These are phyloP conservation scores for Diplosoma virens DNA, from an alignment of 23 tunicate genomes.

Conservation along the genomic window DNA sequence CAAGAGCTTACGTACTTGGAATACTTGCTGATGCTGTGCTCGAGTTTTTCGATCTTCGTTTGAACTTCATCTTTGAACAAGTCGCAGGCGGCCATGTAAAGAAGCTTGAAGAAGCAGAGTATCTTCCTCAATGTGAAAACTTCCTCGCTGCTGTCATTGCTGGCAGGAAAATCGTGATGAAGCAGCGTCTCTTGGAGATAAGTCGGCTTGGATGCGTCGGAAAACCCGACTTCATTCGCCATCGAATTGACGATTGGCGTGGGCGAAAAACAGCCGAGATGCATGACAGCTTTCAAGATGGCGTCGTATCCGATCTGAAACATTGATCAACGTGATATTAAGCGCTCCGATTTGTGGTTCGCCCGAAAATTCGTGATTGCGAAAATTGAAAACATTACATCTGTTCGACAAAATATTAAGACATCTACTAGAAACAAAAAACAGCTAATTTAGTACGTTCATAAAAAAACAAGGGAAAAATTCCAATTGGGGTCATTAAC, in stretches of 20 bases:
- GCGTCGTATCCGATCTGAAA: slow-evolving; percentile 53
- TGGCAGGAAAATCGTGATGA: background rate
- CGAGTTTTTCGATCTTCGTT: slow-evolving; percentile 36
- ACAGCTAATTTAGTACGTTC: no score
- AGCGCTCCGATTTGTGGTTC: no score
- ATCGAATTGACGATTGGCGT: background rate
- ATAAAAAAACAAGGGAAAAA: no score
- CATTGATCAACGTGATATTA: no score
- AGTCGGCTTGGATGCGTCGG: background rate
- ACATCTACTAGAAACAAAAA: no score
- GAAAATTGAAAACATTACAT: no score
- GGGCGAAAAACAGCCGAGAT: slow-evolving; percentile 52
- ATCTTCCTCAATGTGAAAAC: background rate
- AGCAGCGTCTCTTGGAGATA: background rate
- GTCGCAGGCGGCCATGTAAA: slow-evolving; percentile 53
- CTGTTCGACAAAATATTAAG: no score
- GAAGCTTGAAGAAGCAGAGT: slow-evolving; percentile 36
- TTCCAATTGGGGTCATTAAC: no score
- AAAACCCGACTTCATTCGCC: background rate
- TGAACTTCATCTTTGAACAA: slow-evolving; percentile 57
- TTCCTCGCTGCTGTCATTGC: background rate
- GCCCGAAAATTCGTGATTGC: no score
- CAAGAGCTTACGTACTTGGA: slow-evolving; percentile 43
- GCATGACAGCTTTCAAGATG: slow-evolving; percentile 30
- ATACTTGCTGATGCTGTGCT: slow-evolving; percentile 30